phyloP scores from a whole-genome alignment of 2,888 invertebrate genomes.

The Leptinotarsa tumamoca region DNA sequence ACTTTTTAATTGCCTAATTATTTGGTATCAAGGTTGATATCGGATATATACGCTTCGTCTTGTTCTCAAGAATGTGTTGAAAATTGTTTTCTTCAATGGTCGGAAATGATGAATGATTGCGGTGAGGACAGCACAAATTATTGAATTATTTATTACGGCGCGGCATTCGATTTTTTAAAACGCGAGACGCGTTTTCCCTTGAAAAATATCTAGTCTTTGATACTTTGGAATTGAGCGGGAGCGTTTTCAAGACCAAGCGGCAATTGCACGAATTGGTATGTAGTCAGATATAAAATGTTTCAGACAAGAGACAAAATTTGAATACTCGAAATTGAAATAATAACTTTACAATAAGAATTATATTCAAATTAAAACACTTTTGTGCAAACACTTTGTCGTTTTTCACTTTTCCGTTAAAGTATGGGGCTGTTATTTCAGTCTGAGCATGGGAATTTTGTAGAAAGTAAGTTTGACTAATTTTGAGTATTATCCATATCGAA shows the following conservation, averaged over 20 bases:
- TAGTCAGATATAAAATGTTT: no score
- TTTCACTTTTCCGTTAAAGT: no score
- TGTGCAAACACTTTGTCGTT: no score
- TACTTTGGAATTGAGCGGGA: neutral
- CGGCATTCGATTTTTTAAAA: neutral
- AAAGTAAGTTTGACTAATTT: no score
- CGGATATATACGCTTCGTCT: slow-evolving; percentile 16
- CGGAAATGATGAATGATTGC: slow-evolving; percentile 24
- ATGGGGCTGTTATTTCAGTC: no score
- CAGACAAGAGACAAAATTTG: no score
- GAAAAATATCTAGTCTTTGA: neutral
- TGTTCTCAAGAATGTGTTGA: slow-evolving; percentile 27
- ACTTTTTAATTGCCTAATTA: slow-evolving; percentile 42
- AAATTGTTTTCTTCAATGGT: slow-evolving; percentile 31
- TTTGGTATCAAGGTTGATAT: slow-evolving; percentile 31
- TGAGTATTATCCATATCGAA: no score
- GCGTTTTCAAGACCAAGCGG: neutral
- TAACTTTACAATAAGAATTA: no score
- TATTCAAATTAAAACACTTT: no score
- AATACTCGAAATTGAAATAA: no score
- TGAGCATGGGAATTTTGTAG: no score
- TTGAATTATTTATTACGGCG: slow-evolving; percentile 13
- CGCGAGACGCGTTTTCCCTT: neutral
- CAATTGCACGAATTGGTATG: neutral
- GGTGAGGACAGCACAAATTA: slow-evolving; percentile 19